These are phyloP conservation scores for Lasioglossum malachurum DNA, from an alignment of 2,888 invertebrate species.

Conservation along the genomic window DNA sequence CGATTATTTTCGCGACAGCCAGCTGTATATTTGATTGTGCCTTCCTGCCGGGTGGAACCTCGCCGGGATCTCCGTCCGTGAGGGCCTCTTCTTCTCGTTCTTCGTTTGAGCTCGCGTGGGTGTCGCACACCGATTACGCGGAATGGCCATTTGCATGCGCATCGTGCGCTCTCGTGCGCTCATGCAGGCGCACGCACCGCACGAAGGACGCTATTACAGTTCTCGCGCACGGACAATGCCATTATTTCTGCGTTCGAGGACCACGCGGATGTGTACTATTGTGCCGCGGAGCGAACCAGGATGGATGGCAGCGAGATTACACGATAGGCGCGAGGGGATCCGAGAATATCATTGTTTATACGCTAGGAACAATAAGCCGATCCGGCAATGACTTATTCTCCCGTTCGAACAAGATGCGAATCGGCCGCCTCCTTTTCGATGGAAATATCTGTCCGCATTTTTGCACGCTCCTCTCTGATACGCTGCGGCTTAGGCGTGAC, in stretches of 20 bases:
- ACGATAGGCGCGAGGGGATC: conserved; percentile 60
- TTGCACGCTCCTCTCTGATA: not conserved
- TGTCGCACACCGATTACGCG: conserved; percentile 53
- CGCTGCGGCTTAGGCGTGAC: not conserved
- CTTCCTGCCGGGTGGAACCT: not conserved
- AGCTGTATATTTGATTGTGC: conserved; percentile 34
- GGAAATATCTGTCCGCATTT: conserved; percentile 20
- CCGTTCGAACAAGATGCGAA: conserved; percentile 11
- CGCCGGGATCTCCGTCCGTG: not conserved
- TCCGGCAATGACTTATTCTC: conserved; percentile 67
- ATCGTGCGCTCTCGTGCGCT: not conserved
- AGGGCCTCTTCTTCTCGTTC: conserved; percentile 45
- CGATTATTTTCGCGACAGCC: conserved; percentile 41
- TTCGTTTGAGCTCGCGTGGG: conserved; percentile 45
- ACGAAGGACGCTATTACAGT: conserved; percentile 57
- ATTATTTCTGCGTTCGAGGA: conserved; percentile 67
- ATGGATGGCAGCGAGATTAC: conserved; percentile 68
- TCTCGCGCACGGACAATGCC: conserved; percentile 61
- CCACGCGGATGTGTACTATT: conserved; percentile 67
- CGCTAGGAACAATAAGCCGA: conserved; percentile 51
- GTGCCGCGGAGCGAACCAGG: conserved; percentile 56
- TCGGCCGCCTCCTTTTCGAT: conserved; percentile 3
- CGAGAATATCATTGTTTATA: conserved; percentile 63
- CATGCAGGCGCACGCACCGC: conserved; percentile 22
- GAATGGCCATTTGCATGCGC: conserved; percentile 45